These are phyloP conservation scores for Acipenser oxyrinchus DNA, from an alignment of 2,797 vertebrate genomes.

Conservation along the genomic window DNA sequence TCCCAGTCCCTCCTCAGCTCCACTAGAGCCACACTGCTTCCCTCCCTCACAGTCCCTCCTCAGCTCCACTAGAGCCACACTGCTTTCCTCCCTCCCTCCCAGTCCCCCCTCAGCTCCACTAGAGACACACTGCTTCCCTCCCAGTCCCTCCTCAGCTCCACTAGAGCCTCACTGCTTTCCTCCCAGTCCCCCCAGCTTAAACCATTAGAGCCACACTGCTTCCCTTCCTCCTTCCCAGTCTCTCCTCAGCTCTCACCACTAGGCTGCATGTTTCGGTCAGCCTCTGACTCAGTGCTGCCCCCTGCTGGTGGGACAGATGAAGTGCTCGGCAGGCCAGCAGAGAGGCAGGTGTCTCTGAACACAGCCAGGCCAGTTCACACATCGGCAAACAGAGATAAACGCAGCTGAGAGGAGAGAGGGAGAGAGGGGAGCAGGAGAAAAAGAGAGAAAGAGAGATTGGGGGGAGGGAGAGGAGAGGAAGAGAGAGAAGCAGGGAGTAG, in stretches of 20 bases:
- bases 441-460: constrained; percentile 13
- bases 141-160: too few species aligned
- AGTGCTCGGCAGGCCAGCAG: neutral
- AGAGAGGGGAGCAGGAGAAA: neutral
- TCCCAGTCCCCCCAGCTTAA: too few species aligned
- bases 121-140: too few species aligned
- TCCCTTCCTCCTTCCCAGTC: neutral
- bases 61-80: too few species aligned
- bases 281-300: neutral
- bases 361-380: neutral
- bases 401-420: neutral
- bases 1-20: neutral
- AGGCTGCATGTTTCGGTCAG: neutral
- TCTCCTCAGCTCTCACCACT: neutral
- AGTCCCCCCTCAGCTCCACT: too few species aligned
- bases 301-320: neutral
- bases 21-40: neutral
- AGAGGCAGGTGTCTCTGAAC: neutral
- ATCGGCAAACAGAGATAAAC: neutral
- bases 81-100: too few species aligned
- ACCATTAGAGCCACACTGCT: neutral
- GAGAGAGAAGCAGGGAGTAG: constrained; percentile 12
- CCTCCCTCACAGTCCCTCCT: too few species aligned
- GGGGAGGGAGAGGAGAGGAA: constrained; percentile 35
- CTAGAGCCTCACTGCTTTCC: too few species aligned